Conservation (phyloP, 2,888 invertebrate genomes). For the Drosophila atroscutellata region DNA sequence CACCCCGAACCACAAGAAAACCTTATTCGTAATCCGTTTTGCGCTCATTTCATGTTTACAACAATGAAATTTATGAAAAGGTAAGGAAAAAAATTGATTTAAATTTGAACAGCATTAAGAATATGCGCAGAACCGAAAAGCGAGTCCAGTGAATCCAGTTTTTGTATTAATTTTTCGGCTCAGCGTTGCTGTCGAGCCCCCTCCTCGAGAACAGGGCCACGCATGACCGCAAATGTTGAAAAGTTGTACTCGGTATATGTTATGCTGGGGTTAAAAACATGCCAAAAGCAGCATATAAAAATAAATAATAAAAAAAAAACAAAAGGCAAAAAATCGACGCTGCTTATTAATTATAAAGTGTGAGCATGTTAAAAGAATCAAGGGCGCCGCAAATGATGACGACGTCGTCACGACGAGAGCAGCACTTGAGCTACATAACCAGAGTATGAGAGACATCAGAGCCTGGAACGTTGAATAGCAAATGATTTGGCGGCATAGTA, state of each 20-base stretch:
- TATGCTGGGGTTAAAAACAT: slow-evolving; percentile 52
- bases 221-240: slow-evolving; percentile 75
- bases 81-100: slow-evolving; percentile 59
- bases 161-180: slow-evolving; percentile 22
- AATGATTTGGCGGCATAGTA: slow-evolving; percentile 22
- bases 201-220: slow-evolving; percentile 29
- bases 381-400: slow-evolving; percentile 70
- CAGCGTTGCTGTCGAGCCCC: slow-evolving; percentile 34
- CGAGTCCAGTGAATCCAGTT: slow-evolving; percentile 62
- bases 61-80: slow-evolving; percentile 44
- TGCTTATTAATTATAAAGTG: slow-evolving; percentile 81
- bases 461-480: slow-evolving; percentile 39
- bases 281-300: slow-evolving; percentile 19
- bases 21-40: slow-evolving; percentile 34
- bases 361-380: slow-evolving; percentile 77
- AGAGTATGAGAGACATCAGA: slow-evolving; percentile 15
- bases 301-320: slow-evolving; percentile 21
- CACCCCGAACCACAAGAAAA: slow-evolving; percentile 10
- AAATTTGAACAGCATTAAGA: slow-evolving; percentile 45
- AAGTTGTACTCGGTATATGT: slow-evolving; percentile 36
- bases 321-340: slow-evolving; percentile 46
- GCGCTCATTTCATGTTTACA: slow-evolving; percentile 33
- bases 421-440: slow-evolving; percentile 30
- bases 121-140: slow-evolving; percentile 34
- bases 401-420: slow-evolving; percentile 34